Evolutionary conservation across 2,888 invertebrate species (phyloP), one percentile per base, ranked within the genome.

Genomic region (Drosophila mimica): DNA sequence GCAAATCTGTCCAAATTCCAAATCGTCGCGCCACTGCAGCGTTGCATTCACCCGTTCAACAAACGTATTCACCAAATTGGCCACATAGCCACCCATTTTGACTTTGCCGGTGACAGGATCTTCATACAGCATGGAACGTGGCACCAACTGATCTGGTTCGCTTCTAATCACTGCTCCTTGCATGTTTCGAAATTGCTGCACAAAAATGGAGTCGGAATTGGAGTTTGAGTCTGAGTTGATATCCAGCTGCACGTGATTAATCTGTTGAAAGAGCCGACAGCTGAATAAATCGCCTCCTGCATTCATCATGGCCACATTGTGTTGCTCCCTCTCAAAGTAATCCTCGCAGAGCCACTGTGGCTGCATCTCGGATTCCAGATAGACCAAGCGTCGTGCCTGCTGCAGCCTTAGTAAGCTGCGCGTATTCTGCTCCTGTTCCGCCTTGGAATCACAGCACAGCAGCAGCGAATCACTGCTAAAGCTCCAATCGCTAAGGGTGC

Each of bases 11-110:
- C 69, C 74, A 0, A 67, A 7, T n/a, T 51, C 60, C 0, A 66
- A 20, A 0, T 59, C 28, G 0, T 43, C 51, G 0, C 57, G 58
- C 31, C 75, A 43, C n/a, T 52, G n/a, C 8, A 90, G 13, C 0
- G 33, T 52, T n/a, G 33, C 52, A 52, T 52, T 52, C 7, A 52
- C 20, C 1, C 52, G 33, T n/a, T 52, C 11, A 20, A 33, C 52
- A 33, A 33, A 52, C 5, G 31, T 20, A 13, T 20, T 52, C 17
- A 52, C 3, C 52, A 52, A 13, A 20, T 33, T 52, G n/a, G 31
- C 52, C 20, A 20, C 52, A 33, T 6, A 20, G 1, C 52, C 52
- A n/a, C 15, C 9, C 33, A 33, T 52, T 20, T 52, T n/a, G 7
- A 20, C 11, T 33, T 20, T n/a, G 11, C 52, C 52, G 7, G 52